Base-by-base conservation (phyloP, 2,113 vertebrate genomes). In the Hippocampus zosterae region DNA sequence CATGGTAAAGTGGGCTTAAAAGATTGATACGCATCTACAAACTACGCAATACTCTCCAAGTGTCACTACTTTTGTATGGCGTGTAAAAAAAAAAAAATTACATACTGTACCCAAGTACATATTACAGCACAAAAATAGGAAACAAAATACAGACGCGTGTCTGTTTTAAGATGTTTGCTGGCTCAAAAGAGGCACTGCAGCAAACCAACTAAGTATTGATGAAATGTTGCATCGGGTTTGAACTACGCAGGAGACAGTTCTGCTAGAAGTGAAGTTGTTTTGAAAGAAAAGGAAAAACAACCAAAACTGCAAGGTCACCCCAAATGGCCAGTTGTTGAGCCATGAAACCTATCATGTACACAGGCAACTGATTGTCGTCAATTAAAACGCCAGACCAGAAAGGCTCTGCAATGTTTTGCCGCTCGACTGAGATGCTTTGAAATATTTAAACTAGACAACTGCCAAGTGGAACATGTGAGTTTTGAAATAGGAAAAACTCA, bases 401-500 rank as follows among this genome's bases (percentile, higher is more conserved):
- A 59, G 16, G 7, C 27, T 19, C 2, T 16, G 5, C 25, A 44
- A 41, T 11, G 65, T 77, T 79, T 67, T 83, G 82, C 55, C 81
- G 62, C 56, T 76, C 67, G 72, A 72, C 69, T 78, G 70, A 69
- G 78, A 65, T 77, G 72, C 41, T 33, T 69, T 57, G 67, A 65
- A 15, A 48, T 59, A 55, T 33, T 65, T 3, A 72, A 72, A 74
- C 66, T 53, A 74, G 61, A 74, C 65, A 81, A 82, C 50, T 85
- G 81, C 71, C 74, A 76, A 81, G 67, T 73, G 72, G 74, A 94
- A 85, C 76, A 91, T 93, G 90, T 93, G 92, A 95, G 93, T 91
- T 93, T 90, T 94, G 63, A 95, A 95, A 94, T 93, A 59, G 78
- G 69, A 74, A 88, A 82, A 75, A 88, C 81, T 67, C 71, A 72